Base-by-base conservation (phyloP, 2,888 invertebrate genomes). In the Nycteola revayana region DNA sequence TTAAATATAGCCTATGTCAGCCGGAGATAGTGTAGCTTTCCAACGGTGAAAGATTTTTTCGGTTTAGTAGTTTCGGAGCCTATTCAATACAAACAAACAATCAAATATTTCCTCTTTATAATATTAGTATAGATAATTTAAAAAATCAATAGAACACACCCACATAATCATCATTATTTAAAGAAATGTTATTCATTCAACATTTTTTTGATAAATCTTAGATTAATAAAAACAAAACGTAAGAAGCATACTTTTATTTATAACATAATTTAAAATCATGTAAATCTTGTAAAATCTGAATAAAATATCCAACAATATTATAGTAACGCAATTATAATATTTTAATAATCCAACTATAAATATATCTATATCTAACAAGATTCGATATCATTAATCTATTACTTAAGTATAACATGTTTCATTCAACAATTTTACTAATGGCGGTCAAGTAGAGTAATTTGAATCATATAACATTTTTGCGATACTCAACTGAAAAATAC, bases 221-320 rank as follows among this genome's bases (percentile, higher is more conserved):
- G n/a, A n/a, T n/a, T n/a, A n/a, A n/a, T n/a, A n/a, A 21, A 21
- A 21, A 21, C 21, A 21, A n/a, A 21, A 2, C 44, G 35, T 66
- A 60, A 45, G 65, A 85, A 85, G 85, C 82, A 76, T 68, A 71
- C 67, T 76, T 86, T 85, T 81, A 79, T 83, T 84, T 65, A 66
- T 82, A 86, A 86, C 85, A 75, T 85, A 79, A 74, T 71, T 79
- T 73, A 81, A 79, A 79, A 76, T 56, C 44, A 57, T 82, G 81
- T 85, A 87, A 82, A 84, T 80, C 72, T 81, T 86, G 81, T 84
- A 86, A 85, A 86, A 76, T 82, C 77, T 78, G 76, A 82, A 82
- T 81, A 82, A 83, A 82, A 78, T 77, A 75, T 78, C 70, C 68
- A 85, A 85, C 84, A 84, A 74, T 72, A 67, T 68, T 55, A 60